Evolutionary conservation across 2,797 vertebrate species (phyloP), one percentile per base, ranked within the genome.

Genomic region (Silurus aristotelis): DNA sequence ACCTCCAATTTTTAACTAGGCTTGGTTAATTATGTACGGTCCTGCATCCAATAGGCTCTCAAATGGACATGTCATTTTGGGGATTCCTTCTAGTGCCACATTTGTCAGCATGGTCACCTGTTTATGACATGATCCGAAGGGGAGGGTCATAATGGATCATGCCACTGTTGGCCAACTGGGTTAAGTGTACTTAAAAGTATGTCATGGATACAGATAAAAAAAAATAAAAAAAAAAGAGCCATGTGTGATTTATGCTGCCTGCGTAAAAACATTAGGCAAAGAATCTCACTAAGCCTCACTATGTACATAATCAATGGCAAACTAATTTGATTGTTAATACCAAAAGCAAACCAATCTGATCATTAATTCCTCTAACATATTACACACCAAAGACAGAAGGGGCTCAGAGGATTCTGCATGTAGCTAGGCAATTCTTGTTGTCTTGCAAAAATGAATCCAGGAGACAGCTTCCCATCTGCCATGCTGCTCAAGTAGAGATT

Each of bases 121-220:
- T 84, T 80, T 76, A 25, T 85, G 87, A 87, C 86, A 58, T 48
- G 20, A 87, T 38, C 46, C 7, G 25, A 64, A 82, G 60, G 71
- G 85, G 89, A 72, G 78, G 87, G 83, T 63, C 83, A 70, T 87
- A 52, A 68, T 22, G 31, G 75, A 84, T 73, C 88, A 88, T 76
- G 79, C 90, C 90, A 89, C 83, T 60, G 61, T 68, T 20, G 83
- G 80, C 46, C 15, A 43, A 89, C 77, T 84, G 70, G 27, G 19
- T 19, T 58, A 61, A 82, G 52, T n/a, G 22, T 12, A 73, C 61
- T 67, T 27, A 43, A 38, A 27, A 52, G 7, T 79, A 8, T 63
- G 13, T 63, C 15, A 12, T 60, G 10, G 19, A 13, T 20, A 25
- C 22, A 73, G n/a, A 58, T 19, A 2, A 6, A 76, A 19, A 27